Evolutionary conservation across 2,113 vertebrate species (phyloP).

Genomic region (Pogona vitticeps): DNA sequence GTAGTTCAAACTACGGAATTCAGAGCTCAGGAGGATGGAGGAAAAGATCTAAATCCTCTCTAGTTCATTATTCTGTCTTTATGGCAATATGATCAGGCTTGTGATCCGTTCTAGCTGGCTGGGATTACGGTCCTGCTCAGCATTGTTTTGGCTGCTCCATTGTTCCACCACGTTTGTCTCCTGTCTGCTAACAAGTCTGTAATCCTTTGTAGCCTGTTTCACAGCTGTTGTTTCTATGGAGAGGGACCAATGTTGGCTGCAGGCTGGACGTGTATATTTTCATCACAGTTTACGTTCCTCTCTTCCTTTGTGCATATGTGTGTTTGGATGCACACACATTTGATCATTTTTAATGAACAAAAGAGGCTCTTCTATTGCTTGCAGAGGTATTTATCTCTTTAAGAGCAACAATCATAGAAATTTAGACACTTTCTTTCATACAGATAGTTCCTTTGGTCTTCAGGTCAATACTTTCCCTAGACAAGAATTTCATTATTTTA

Average conservation of each 20-base stretch:
- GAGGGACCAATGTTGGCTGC: background rate
- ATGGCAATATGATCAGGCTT: background rate
- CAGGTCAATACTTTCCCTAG: background rate
- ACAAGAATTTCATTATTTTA: background rate
- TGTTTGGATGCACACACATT: no score
- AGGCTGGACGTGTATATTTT: background rate
- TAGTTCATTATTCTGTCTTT: conserved; percentile 2
- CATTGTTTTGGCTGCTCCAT: background rate
- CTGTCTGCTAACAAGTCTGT: background rate
- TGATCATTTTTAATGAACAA: background rate
- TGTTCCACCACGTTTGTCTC: background rate
- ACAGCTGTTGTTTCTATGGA: background rate
- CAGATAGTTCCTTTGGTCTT: background rate
- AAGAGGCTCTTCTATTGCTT: conserved; percentile 8
- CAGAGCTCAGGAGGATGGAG: background rate
- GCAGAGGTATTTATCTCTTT: background rate
- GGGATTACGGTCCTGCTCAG: background rate
- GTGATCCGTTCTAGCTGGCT: background rate
- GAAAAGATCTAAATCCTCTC: background rate
- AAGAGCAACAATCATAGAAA: conserved; percentile 12
- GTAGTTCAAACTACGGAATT: no score
- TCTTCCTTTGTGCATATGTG: background rate
- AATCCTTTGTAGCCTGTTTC: background rate
- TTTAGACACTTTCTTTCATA: background rate
- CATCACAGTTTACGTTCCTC: rapidly evolving